Base-by-base conservation (phyloP, 2,797 vertebrate genomes). In the Ptychadena robeensis region DNA sequence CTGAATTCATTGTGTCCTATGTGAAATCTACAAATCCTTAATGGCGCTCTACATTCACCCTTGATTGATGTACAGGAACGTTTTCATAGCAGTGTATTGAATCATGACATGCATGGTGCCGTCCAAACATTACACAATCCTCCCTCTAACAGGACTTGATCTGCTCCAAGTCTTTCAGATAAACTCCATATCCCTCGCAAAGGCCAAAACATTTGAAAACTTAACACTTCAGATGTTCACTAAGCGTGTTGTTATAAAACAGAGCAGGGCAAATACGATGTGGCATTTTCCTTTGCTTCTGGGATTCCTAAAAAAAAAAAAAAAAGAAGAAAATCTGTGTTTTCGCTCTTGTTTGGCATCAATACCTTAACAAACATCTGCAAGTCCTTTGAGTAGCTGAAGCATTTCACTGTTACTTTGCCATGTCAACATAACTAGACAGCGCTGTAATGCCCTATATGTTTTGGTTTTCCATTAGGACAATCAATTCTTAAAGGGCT, bases 291-390 rank as follows among this genome's bases (percentile, higher is more conserved):
- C 22, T 88, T 89, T 90, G 81, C 80, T 85, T 87, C 64, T 64
- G 86, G 83, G 86, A 80, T 25, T 87, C n/a, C 86, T 38, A 88
- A 53, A 82, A 85, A 81, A 27, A 73, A 48, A 35, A 48, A 48
- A 48, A 48, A 48, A 48, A 48, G 18, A 15, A 48, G 40, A 53
- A 53, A 53, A 53, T 5, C 44, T 5, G 12, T 66, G 9, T 85
- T 89, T 87, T 80, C 81, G 35, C 70, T 69, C 34, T 73, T 68
- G 73, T 90, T 91, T 89, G 87, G 38, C 76, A 87, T 79, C 86
- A 82, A 75, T 87, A 73, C 75, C 79, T 86, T 86, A 88, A 78
- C 80, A 87, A 89, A 76, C 83, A 88, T 91, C 85, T 90, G 85
- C 82, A 88, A 88, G 31, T 86, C 79, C 82, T 92, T 88, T 88